Evolutionary conservation across 2,888 invertebrate genomes (phyloP), one percentile per base, ranked within the genome.

Genomic region (Phyllotreta striolata): DNA sequence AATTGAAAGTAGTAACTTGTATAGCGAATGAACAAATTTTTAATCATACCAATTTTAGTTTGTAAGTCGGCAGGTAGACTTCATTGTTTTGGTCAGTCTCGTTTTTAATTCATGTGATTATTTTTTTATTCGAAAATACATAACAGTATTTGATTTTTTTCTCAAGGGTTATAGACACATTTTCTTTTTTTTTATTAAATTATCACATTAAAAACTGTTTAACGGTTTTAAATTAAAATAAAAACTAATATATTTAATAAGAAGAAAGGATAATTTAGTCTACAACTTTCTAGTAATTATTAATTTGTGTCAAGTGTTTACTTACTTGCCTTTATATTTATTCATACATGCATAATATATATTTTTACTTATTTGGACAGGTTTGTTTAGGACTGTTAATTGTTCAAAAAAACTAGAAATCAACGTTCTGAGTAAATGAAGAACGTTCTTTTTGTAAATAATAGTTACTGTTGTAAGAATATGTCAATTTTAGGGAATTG

Each of bases 401-500:
- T 78, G 76, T 73, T 74, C 74, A 74, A 72, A 72, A 71, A 74
- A 72, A 71, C 71, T 66, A 67, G 68, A 64, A 38, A 58, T 58
- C 54, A 49, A 52, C 66, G 69, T 68, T 63, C 60, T 10, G 61
- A 58, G 12, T 59, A 55, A 51, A 24, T 46, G 57, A 55, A 62
- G 66, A 62, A 43, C 60, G 60, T 60, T 52, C 37, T 60, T 68
- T 64, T 63, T 72, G 68, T 74, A 72, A 68, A 74, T 70, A 74
- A 75, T 80, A 81, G 80, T 80, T 80, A 80, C 77, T 81, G 80
- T 87, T 87, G 86, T 87, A 86, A 86, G 86, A 86, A 86, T 86
- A 86, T 86, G 87, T 87, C 87, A 87, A 87, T 87, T 87, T 86
- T 87, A 87, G 87, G 87, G 86, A 87, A 87, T 86, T 84, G 87